Base-by-base conservation (phyloP, 2,888 invertebrate genomes). In the Drosophila eohydei region DNA sequence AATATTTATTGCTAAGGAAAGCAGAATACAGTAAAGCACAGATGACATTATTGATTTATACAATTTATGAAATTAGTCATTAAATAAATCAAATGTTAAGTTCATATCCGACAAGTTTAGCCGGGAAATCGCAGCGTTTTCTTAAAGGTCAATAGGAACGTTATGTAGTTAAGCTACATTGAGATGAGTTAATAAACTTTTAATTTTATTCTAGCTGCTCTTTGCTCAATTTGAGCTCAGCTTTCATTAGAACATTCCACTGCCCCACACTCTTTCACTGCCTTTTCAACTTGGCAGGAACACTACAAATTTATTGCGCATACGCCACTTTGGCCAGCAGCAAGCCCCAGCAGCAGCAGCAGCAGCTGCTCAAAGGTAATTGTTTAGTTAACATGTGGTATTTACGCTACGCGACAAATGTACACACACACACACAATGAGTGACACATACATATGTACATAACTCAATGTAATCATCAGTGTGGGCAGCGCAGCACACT, bases 371-470 rank as follows among this genome's bases (percentile, higher is more conserved):
- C 70, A 43, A 57, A 80, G 75, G 82, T 90, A 89, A 89, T 90
- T 90, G 89, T 89, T 88, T 79, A 83, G 87, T 81, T 83, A 89
- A 87, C 90, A 89, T 90, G 90, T 89, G 90, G 90, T 80, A 84
- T 81, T 83, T 81, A 71, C 72, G 52, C 59, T 66, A 36, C 68
- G 64, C 74, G 76, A 76, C 76, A 78, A 68, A 71, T 32, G 34
- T 9, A 61, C 44, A 64, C 62, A 66, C 50, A 61, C 68, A 65
- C 6, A 9, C 41, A 34, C 11, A 21, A 9, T 2, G 2, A 30
- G 48, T n/a, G 16, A 34, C 16, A 50, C 56, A 46, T 12, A 46
- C 55, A 50, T 11, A 65, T 41, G 32, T 46, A 71, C 55, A 68
- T 61, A 74, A 65, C 76, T 48, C 64, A 73, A 62, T 58, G 63